Evolutionary conservation across 2,888 invertebrate genomes (phyloP).

Genomic region (Oligia strigilis): DNA sequence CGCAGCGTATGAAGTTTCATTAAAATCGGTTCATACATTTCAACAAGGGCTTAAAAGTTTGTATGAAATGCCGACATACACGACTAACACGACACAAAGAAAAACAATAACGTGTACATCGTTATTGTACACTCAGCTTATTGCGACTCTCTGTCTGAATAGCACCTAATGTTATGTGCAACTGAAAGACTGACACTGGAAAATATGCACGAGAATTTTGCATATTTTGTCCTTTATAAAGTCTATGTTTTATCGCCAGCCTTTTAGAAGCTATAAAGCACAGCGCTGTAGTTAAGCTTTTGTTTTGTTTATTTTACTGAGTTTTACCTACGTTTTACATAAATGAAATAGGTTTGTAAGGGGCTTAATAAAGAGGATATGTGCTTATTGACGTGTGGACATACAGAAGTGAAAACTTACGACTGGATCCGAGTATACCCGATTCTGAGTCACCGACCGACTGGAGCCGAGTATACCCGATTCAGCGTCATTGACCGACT

Average conservation of each 20-base stretch:
- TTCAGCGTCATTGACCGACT: neutral
- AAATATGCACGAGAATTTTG: neutral
- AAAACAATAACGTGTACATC: neutral
- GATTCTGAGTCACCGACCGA: no score
- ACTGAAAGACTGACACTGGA: neutral
- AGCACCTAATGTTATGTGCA: neutral
- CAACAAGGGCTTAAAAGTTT: no score
- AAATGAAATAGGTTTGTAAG: neutral
- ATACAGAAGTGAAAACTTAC: neutral
- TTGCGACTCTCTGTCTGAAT: neutral
- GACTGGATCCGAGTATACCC: neutral
- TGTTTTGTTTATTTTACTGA: neutral
- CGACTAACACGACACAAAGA: no score
- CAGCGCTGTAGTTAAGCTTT: neutral
- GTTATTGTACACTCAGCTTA: conserved; percentile 19
- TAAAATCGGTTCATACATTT: no score
- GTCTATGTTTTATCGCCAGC: conserved; percentile 12
- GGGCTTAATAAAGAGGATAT: neutral
- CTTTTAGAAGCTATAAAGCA: neutral
- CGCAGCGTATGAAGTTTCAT: no score
- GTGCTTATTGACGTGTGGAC: neutral
- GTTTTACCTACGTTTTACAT: neutral
- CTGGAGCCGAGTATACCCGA: neutral
- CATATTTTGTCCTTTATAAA: neutral
- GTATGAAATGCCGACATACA: no score